Evolutionary conservation across 2,888 invertebrate genomes (phyloP).

Genomic region (Eupithecia insigniata): DNA sequence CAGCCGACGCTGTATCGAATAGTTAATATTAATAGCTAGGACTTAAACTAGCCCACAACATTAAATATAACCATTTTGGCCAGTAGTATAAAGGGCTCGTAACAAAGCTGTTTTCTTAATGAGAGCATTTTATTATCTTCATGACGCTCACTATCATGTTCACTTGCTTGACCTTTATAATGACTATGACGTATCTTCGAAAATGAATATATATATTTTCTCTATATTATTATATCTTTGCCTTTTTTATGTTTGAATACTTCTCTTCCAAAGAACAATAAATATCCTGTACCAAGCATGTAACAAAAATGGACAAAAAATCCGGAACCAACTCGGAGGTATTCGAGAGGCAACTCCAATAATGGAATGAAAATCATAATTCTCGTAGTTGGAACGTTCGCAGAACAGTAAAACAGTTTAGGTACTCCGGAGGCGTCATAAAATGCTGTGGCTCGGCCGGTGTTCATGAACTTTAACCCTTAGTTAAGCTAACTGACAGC

Average conservation of each 20-base stretch:
- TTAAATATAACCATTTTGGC: neutral
- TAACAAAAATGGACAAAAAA: constrained; percentile 12
- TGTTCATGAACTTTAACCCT: neutral
- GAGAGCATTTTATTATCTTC: too few species aligned
- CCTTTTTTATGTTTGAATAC: neutral
- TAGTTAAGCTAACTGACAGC: neutral
- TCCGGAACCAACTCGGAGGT: constrained; percentile 17
- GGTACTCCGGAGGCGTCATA: constrained; percentile 30
- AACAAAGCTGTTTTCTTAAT: neutral
- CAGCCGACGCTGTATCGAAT: too few species aligned
- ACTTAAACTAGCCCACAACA: neutral
- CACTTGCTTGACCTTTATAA: too few species aligned
- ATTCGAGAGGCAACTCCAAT: constrained; percentile 36
- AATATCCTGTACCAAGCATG: neutral
- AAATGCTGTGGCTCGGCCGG: constrained; percentile 15
- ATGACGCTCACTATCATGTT: neutral
- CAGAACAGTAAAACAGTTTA: constrained; percentile 37
- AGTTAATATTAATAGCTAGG: neutral
- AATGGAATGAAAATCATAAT: constrained; percentile 40
- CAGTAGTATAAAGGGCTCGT: neutral
- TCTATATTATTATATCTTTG: too few species aligned
- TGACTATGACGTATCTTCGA: too few species aligned
- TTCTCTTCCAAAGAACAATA: neutral
- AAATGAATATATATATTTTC: too few species aligned
- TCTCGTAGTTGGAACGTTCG: constrained; percentile 35